Conservation (phyloP, 1,140 invertebrate genomes). For the Drosophila pseudoobscura region DNA sequence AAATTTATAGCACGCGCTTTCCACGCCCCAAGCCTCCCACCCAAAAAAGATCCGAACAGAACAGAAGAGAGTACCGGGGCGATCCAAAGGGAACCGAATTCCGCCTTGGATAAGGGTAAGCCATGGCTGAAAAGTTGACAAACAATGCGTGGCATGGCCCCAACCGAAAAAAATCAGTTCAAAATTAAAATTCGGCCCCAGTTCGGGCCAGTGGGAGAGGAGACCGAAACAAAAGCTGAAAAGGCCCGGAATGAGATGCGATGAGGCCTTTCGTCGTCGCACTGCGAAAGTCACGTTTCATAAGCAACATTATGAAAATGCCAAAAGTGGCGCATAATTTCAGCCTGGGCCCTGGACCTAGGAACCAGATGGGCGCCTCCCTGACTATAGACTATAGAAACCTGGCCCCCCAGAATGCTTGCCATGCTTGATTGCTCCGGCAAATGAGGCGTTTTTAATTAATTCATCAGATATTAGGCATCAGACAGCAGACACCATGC, state of each 20-base stretch:
- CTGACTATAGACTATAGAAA: slow-evolving; percentile 12
- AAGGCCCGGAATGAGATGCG: slow-evolving; percentile 41
- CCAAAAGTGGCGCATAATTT: slow-evolving; percentile 73
- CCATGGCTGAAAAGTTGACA: slow-evolving; percentile 66
- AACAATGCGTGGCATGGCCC: slow-evolving; percentile 62
- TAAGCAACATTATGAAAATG: slow-evolving; percentile 79
- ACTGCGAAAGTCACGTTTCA: slow-evolving; percentile 72
- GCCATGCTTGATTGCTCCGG: slow-evolving; percentile 62
- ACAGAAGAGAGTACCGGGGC: no score
- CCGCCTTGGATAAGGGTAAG: slow-evolving; percentile 55
- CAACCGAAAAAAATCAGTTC: slow-evolving; percentile 52
- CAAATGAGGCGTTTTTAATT: slow-evolving; percentile 81
- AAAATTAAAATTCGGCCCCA: slow-evolving; percentile 66
- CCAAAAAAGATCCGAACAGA: slow-evolving; percentile 19
- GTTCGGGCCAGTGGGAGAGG: background rate
- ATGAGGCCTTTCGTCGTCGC: slow-evolving; percentile 8
- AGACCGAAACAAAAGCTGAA: slow-evolving; percentile 54
- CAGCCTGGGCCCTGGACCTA: slow-evolving; percentile 26
- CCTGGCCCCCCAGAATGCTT: no score
- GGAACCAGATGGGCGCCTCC: slow-evolving; percentile 20
- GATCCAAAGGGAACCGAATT: no score
- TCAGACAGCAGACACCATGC: slow-evolving; percentile 11
- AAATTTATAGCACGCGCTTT: slow-evolving; percentile 75
- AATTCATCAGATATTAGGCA: slow-evolving; percentile 59
- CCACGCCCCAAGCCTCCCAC: slow-evolving; percentile 1